These are phyloP conservation scores for Drosophila dunni DNA, from an alignment of 1,140 invertebrate genomes.

Conservation along the genomic window DNA sequence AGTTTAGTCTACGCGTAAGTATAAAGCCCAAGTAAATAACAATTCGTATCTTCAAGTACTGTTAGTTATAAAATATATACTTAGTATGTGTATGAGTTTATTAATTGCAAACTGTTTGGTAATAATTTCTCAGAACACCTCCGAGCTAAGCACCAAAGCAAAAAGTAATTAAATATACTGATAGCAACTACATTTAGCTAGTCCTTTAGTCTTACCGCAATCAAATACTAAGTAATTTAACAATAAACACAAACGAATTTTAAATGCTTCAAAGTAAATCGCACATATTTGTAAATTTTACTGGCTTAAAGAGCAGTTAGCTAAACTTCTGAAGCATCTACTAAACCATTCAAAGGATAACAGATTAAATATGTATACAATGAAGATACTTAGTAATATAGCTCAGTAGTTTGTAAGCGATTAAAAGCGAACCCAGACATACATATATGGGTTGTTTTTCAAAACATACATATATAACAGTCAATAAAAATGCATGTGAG, in stretches of 20 bases:
- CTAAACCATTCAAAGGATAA: slow-evolving; percentile 24
- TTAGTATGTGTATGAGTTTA: slow-evolving; percentile 1
- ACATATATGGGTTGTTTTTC: slow-evolving; percentile 24
- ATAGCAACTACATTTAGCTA: slow-evolving; percentile 37
- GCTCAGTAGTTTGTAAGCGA: slow-evolving; percentile 39
- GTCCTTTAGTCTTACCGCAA: slow-evolving; percentile 16
- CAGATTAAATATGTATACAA: slow-evolving; percentile 26
- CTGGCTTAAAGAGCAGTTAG: slow-evolving; percentile 19
- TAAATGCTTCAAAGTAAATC: slow-evolving; percentile 45
- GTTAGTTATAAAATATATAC: slow-evolving; percentile 25
- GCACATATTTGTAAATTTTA: slow-evolving; percentile 41
- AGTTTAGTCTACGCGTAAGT: slow-evolving; percentile 41
- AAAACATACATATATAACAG: slow-evolving; percentile 18
- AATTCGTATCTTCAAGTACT: slow-evolving; percentile 31
- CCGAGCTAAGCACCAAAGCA: slow-evolving; percentile 33
- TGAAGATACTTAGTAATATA: slow-evolving; percentile 32
- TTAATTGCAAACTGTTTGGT: slow-evolving; percentile 29
- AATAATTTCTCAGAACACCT: slow-evolving; percentile 19
- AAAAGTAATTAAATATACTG: slow-evolving; percentile 2
- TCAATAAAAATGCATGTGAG: slow-evolving; percentile 48
- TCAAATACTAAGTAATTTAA: slow-evolving; percentile 32
- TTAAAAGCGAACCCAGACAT: slow-evolving; percentile 10
- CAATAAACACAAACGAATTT: slow-evolving; percentile 52
- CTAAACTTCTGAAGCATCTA: slow-evolving; percentile 30
- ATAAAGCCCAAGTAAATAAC: slow-evolving; percentile 15